A percentile compares a stretch with the other conserved stretches of the same genome.
Evolutionary conservation across 92 coral and sea anemone genomes (phyloP).

Genomic region (Actinostola sp.): DNA sequence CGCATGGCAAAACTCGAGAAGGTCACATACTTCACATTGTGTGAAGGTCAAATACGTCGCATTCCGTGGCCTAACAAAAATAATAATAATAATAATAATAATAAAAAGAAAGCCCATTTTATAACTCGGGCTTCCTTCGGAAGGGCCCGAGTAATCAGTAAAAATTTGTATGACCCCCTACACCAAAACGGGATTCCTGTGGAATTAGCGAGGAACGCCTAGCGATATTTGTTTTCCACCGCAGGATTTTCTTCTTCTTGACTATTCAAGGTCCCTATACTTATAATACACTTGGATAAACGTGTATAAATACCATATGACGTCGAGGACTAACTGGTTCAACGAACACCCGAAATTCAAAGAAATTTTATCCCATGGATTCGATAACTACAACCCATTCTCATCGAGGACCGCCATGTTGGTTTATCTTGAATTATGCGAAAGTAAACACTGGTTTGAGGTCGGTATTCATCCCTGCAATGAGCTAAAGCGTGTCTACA

Average conservation of each 20-base stretch:
- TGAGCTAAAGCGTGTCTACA: constrained; percentile 67
- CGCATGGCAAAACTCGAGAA: too few species aligned
- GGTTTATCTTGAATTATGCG: constrained; percentile 90
- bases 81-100: too few species aligned
- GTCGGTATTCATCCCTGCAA: constrained; percentile 82
- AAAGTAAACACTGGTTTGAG: constrained; percentile 89
- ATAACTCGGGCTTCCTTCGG: too few species aligned
- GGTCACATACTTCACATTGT: too few species aligned
- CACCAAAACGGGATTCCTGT: constrained; percentile 17
- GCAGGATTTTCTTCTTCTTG: background rate
- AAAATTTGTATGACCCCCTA: too few species aligned
- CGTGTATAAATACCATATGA: background rate
- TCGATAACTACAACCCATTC: constrained; percentile 39
- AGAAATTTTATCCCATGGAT: constrained; percentile 76
- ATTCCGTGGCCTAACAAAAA: too few species aligned
- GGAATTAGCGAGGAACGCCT: constrained; percentile 40
- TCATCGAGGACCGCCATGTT: constrained; percentile 73
- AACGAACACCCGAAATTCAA: constrained; percentile 86
- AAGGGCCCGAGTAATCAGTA: too few species aligned
- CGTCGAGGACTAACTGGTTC: constrained; percentile 82
- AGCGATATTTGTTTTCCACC: constrained; percentile 14
- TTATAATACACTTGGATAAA: too few species aligned
- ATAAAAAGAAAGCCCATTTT: too few species aligned
- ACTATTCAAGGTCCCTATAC: too few species aligned
- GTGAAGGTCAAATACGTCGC: too few species aligned